Base-by-base conservation (phyloP, 2,888 invertebrate genomes). In the Iselma pallidipennis region DNA sequence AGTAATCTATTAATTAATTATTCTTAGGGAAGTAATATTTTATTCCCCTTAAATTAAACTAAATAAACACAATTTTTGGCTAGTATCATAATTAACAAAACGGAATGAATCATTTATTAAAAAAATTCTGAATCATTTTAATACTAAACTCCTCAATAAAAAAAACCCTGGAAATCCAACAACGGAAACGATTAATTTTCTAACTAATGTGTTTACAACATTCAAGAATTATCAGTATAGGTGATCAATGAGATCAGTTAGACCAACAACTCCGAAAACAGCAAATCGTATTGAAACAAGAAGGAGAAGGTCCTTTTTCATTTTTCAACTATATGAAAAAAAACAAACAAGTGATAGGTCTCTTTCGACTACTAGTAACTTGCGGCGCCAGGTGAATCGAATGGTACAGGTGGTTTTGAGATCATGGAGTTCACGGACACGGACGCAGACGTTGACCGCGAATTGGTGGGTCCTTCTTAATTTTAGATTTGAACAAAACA, bases 361-460 rank as follows among this genome's bases (percentile, higher is more conserved):
- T n/a, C n/a, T n/a, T n/a, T n/a, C n/a, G n/a, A n/a, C n/a, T 21
- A 42, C 14, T 9, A 42, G 16, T 42, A 42, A 42, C 19, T 42
- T 42, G 21, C 55, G 63, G 63, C 63, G 59, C 59, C 64, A 64
- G 57, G 60, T 55, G 31, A 42, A 29, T 50, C 29, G 60, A 51
- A 48, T 54, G 42, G 42, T 42, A 29, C 63, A 63, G 59, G 59
- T 63, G 63, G 42, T 42, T 45, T 63, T 53, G 49, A 63, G 52
- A 55, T 53, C 57, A 33, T 57, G 26, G 64, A 55, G 64, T 64
- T 64, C 64, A 60, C 52, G 64, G 60, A 64, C 64, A 57, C 57
- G 42, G 42, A 19, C 42, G 21, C 57, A 58, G 63, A 57, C 59
- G 59, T 50, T 59, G 64, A 60, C 64, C 64, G 60, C 64, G 54